Conservation (phyloP, 2,113 vertebrate genomes). For the Hystrix cristata region DNA sequence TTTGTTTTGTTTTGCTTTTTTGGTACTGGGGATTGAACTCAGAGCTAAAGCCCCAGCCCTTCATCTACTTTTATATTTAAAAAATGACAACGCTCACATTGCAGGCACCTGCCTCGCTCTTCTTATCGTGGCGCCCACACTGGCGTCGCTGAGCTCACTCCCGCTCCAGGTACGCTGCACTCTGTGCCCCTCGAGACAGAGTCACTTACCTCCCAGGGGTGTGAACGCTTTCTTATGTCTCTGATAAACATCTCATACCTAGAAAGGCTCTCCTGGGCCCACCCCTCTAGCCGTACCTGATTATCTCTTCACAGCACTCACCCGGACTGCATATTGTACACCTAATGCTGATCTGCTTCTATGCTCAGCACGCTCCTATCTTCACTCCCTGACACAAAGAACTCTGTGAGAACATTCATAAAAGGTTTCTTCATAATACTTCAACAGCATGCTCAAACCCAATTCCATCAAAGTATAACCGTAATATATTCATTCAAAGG, state of each 20-base stretch:
- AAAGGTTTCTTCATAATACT: not conserved
- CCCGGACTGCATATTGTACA: not conserved
- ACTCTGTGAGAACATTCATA: not conserved
- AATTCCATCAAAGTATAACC: not conserved
- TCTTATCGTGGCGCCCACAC: not conserved
- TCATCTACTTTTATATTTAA: not conserved
- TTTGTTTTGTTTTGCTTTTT: too few species aligned
- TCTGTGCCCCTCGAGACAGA: not conserved
- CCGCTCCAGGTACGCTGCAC: not conserved
- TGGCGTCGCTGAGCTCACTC: not conserved
- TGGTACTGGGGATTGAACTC: too few species aligned
- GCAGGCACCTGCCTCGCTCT: not conserved
- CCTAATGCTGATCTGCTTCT: not conserved
- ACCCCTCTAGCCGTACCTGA: not conserved
- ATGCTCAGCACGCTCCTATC: not conserved
- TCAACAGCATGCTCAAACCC: constrained; percentile 21
- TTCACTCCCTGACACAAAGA: constrained; percentile 17
- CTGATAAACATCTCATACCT: not conserved
- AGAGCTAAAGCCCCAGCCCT: too few species aligned
- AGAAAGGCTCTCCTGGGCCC: not conserved
- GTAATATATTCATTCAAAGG: not conserved
- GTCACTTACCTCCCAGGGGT: not conserved
- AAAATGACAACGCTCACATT: not conserved
- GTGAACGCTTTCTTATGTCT: not conserved
- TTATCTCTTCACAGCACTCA: constrained; percentile 1